Evolutionary conservation across 1,140 invertebrate genomes (phyloP).

Genomic region (Onthophagus taurus): DNA sequence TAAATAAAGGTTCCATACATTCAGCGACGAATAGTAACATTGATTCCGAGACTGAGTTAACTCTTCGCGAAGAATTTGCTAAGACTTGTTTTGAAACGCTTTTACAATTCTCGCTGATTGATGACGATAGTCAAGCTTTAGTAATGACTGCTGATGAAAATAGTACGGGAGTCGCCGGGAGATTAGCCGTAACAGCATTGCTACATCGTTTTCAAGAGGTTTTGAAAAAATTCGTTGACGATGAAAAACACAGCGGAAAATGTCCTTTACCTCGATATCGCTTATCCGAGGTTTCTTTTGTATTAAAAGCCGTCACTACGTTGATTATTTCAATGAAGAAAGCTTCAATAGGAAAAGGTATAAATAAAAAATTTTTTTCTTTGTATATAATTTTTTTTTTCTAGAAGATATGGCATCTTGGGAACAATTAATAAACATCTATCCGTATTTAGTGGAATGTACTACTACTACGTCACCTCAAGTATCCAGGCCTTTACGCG

Average conservation of each 20-base stretch:
- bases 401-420: conserved; percentile 80
- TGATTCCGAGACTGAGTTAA: conserved; percentile 72
- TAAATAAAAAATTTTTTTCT: conserved; percentile 19
- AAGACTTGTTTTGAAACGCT: conserved; percentile 94
- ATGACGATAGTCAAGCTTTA: conserved; percentile 48
- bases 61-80: conserved; percentile 87
- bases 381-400: conserved; percentile 17
- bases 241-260: conserved; percentile 81
- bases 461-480: conserved; percentile 67
- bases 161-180: conserved; percentile 56
- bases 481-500: conserved; percentile 71
- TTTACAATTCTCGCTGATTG: conserved; percentile 80
- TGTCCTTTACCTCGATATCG: conserved; percentile 85
- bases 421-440: conserved; percentile 84
- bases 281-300: conserved; percentile 91
- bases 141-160: conserved; percentile 38
- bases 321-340: conserved; percentile 87
- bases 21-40: conserved; percentile 62
- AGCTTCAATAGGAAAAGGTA: conserved; percentile 76
- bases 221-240: conserved; percentile 76
- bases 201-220: conserved; percentile 91
- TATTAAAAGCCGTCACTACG: conserved; percentile 91
- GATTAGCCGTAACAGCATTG: conserved; percentile 82
- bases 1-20: conserved; percentile 91
- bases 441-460: conserved; percentile 84